Percentiles rank a stretch among this genome's conserved stretches.
phyloP scores from a whole-genome alignment of 37 sponge, comb jelly and placozoan species.

The Axinella damicornis region DNA sequence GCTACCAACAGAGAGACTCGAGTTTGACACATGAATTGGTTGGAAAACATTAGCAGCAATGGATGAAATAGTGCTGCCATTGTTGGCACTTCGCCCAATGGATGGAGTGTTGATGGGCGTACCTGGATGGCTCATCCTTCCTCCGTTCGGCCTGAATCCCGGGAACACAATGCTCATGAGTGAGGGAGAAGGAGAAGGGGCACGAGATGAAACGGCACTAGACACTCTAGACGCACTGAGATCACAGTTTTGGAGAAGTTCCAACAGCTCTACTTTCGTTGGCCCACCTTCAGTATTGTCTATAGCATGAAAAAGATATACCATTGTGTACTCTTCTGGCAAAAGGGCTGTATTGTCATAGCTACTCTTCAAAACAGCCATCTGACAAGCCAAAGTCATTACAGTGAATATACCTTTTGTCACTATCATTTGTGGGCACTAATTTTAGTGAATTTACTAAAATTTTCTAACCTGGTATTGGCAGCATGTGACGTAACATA shows the following conservation, averaged over 20 bases:
- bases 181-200: slow-evolving; percentile 89
- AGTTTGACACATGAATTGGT: not conserved
- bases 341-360: not conserved
- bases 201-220: slow-evolving; percentile 80
- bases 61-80: not conserved
- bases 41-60: not conserved
- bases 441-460: too few relatives aligned
- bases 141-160: slow-evolving; percentile 24
- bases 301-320: not conserved
- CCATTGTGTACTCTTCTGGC: not conserved
- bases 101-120: slow-evolving; percentile 54
- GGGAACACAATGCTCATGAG: slow-evolving; percentile 80
- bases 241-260: slow-evolving; percentile 90
- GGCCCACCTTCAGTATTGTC: slow-evolving; percentile 69
- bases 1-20: not conserved
- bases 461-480: too few relatives aligned
- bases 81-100: not conserved
- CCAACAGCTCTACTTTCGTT: slow-evolving; percentile 79
- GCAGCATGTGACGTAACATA: too few relatives aligned
- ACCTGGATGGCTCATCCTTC: slow-evolving; percentile 5
- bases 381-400: too few relatives aligned
- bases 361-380: too few relatives aligned
- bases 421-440: too few relatives aligned
- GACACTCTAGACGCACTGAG: slow-evolving; percentile 74
- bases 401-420: too few relatives aligned